Evolutionary conservation across 2,113 vertebrate species (phyloP).

Genomic region (Hipposideros armiger): DNA sequence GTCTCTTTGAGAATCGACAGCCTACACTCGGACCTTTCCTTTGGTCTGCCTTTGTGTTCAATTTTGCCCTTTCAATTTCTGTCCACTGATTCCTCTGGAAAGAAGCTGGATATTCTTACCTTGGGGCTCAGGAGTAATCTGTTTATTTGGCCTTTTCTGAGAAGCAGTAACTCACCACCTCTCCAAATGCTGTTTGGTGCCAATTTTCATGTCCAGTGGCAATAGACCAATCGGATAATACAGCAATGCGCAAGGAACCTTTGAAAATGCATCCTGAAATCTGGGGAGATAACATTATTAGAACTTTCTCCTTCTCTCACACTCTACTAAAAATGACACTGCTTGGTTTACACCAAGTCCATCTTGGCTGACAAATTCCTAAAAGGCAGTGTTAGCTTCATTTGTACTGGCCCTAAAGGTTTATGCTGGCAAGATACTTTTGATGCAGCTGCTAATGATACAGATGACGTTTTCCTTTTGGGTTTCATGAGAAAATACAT

Average conservation of each 20-base stretch:
- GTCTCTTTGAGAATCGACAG: neutral
- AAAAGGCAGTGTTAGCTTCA: neutral
- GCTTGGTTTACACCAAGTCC: neutral
- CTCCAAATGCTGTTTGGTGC: neutral
- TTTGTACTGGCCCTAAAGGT: neutral
- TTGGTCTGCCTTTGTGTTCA: neutral
- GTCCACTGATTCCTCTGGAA: neutral
- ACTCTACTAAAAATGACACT: neutral
- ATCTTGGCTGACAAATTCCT: neutral
- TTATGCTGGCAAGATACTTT: neutral
- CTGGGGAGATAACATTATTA: neutral
- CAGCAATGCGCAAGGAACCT: neutral
- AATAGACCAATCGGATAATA: neutral
- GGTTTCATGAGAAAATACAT: neutral
- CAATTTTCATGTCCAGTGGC: neutral
- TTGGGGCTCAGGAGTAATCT: neutral
- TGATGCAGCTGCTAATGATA: neutral
- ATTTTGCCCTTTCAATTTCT: constrained; percentile 1
- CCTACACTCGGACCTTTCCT: neutral
- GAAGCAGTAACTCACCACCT: neutral
- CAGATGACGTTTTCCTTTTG: neutral
- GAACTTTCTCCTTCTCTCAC: neutral
- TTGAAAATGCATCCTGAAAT: constrained; percentile 1
- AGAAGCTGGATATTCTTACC: neutral
- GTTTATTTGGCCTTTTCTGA: neutral